Percentiles rank a stretch among this genome's conserved stretches.
phyloP scores from a whole-genome alignment of 2,888 invertebrate genomes.

The Macaria notata region DNA sequence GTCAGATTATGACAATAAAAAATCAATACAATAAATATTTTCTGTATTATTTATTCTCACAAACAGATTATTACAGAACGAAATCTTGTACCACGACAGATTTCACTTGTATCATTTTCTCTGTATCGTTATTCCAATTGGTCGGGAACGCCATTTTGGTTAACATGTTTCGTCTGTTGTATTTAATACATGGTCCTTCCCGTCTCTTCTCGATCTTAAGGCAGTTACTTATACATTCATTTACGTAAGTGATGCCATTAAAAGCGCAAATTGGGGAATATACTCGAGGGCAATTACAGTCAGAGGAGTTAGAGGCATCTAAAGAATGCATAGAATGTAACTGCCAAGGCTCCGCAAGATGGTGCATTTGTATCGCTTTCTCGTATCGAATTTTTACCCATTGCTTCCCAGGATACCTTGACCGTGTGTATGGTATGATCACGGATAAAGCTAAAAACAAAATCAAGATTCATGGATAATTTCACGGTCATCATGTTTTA shows the following conservation, averaged over 20 bases:
- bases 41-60: too few relatives aligned
- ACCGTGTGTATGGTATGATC: too few relatives aligned
- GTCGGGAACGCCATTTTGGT: background rate
- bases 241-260: conserved; percentile 37
- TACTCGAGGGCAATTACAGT: conserved; percentile 37
- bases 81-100: background rate
- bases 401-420: too few relatives aligned
- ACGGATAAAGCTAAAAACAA: too few relatives aligned
- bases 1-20: too few relatives aligned
- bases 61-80: background rate
- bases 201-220: conserved; percentile 19
- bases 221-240: conserved; percentile 39
- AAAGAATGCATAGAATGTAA: conserved; percentile 22
- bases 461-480: too few relatives aligned
- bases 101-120: background rate
- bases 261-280: conserved; percentile 41
- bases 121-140: conserved; percentile 3
- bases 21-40: too few relatives aligned
- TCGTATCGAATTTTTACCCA: background rate
- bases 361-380: background rate
- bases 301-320: conserved; percentile 22
- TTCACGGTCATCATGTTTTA: too few relatives aligned
- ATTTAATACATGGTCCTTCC: conserved; percentile 44
- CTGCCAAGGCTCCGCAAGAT: conserved; percentile 9
- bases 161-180: conserved; percentile 32